Evolutionary conservation across 2,888 invertebrate species (phyloP), one percentile per base, ranked within the genome.

Genomic region (Steinernema hermaphroditum): DNA sequence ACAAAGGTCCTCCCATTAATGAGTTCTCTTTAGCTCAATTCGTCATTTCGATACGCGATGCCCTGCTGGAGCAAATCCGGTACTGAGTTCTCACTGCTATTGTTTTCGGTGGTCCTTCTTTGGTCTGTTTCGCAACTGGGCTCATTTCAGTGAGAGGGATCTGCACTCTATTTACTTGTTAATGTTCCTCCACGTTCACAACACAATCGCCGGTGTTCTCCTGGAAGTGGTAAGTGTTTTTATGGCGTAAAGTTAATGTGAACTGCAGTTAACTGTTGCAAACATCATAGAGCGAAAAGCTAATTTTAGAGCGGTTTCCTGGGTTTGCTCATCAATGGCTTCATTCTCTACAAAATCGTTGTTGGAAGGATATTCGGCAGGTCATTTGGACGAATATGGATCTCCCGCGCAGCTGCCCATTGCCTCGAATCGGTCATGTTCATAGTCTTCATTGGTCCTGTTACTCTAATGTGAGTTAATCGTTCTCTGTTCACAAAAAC

Each of bases 341-440:
- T n/a, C 19, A 49, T 49, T 49, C 49, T 49, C 19, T 49, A 49
- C 49, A 49, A 49, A 49, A 19, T 49, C 6, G 19, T 49, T 49
- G 9, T n/a, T 19, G 49, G 49, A 9, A 49, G 19, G 19, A n/a
- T 49, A 6, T 49, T 49, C 19, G 49, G 49, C 9, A 8, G 49
- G 6, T n/a, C 49, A 6, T 49, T 49, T 49, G 49, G 49, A n/a
- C 19, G 12, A 6, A 9, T 49, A 49, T 49, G 49, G 49, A 49
- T 9, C 12, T 9, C 49, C 14, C 9, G 49, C 9, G 49, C 14
- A 9, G 6, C 19, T 19, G 49, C 49, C 19, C 19, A 49, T n/a
- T n/a, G 9, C 12, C 6, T 19, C 12, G 19, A 8, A 49, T 8
- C 12, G 6, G 19, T 19, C 6, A 49, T 49, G 49, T 49, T 49